Evolutionary conservation across 2,888 invertebrate genomes (phyloP), one percentile per base, ranked within the genome.

Genomic region (Pristionchus entomophagus): DNA sequence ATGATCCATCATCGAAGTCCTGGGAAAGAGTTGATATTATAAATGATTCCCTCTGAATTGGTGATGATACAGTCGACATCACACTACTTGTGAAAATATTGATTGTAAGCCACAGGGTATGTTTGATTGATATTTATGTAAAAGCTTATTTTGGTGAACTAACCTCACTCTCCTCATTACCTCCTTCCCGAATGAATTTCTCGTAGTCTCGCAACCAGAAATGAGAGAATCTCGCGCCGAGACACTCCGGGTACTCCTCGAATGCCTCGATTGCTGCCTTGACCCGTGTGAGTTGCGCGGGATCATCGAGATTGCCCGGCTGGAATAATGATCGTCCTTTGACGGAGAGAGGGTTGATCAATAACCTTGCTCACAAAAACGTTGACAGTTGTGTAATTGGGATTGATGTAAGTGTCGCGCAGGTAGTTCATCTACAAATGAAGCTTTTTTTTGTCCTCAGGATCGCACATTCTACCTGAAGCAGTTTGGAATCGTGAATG

Each of bases 331-430:
- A 29, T 22, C 29, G 6, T 41, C 49, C 4, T 17, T 78, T 45
- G 45, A 45, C 14, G 6, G 45, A 45, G 8, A 14, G 86, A 51
- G 53, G 4, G 29, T 17, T 80, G 26, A 59, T 26, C 26, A 45
- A 8, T 88, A 51, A 90, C 92, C 62, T 91, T 90, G 77, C 91
- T 88, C 32, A 92, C 89, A 73, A 92, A 91, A n/a, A 92, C 88
- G 77, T 88, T 89, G 69, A 91, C 89, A 4, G 91, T 89, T 14
- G 91, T 91, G 86, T 92, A 92, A 86, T 91, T 91, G 38, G 91
- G 92, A 69, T 90, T 88, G 53, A 92, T 89, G 85, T 89, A 92
- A 10, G 87, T 86, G 53, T 92, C 92, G 22, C 92, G 87, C 38
- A 92, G 87, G 73, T 88, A 87, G 78, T 92, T 92, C 85, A 92